phyloP scores from a whole-genome alignment of 2,888 invertebrate genomes.

The Plebejus argus region DNA sequence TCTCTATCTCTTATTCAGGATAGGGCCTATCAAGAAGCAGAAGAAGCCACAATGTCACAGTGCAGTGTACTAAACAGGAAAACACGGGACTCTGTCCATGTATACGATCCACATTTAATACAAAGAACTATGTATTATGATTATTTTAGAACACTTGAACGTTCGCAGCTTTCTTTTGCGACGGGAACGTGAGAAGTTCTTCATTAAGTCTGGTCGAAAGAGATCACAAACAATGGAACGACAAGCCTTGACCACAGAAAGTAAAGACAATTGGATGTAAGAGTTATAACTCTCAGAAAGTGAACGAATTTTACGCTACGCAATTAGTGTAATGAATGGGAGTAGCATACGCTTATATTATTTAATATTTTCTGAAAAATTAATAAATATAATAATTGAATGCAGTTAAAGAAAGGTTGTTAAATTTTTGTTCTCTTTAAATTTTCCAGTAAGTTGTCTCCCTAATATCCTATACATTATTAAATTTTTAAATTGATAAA shows the following conservation, averaged over 20 bases:
- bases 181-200: conserved; percentile 25
- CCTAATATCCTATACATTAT: too few species aligned
- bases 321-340: neutral
- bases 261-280: neutral
- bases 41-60: neutral
- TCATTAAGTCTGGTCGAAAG: conserved; percentile 1
- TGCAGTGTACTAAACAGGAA: neutral
- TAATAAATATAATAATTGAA: too few species aligned
- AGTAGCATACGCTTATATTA: neutral
- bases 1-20: too few species aligned
- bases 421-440: too few species aligned
- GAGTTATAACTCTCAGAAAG: neutral
- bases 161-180: conserved; percentile 11
- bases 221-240: conserved; percentile 7
- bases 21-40: too few species aligned
- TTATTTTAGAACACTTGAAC: conserved; percentile 11
- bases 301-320: neutral
- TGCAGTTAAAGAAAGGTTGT: too few species aligned
- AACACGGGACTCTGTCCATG: neutral
- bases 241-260: neutral
- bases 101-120: conserved; percentile 7
- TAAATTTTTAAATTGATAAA: too few species aligned
- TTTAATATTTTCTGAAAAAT: too few species aligned
- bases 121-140: conserved; percentile 9
- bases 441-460: too few species aligned